These are phyloP conservation scores for Odontomyia ornata DNA, from an alignment of 2,888 invertebrate species.

Conservation along the genomic window DNA sequence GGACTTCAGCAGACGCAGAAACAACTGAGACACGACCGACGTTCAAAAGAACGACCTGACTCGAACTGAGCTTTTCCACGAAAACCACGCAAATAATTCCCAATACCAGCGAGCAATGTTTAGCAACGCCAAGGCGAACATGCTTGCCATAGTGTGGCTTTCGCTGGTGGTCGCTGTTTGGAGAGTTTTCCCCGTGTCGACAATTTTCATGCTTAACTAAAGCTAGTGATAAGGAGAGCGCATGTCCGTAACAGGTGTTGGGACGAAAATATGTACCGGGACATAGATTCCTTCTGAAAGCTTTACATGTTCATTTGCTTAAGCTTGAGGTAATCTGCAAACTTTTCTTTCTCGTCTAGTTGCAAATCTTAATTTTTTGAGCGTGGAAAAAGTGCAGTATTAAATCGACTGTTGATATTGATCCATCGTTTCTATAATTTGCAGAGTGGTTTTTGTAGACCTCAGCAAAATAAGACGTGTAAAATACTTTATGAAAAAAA, in stretches of 20 bases:
- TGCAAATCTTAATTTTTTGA: too few relatives aligned
- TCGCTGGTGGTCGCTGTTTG: not conserved
- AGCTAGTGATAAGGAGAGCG: constrained; percentile 27
- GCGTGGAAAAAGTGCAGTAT: too few relatives aligned
- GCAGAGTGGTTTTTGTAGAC: too few relatives aligned
- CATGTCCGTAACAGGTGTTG: constrained; percentile 32
- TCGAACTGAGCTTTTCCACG: constrained; percentile 35
- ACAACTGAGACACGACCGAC: constrained; percentile 10
- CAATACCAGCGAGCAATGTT: constrained; percentile 13
- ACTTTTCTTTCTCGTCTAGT: too few relatives aligned
- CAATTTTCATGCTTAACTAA: constrained; percentile 1
- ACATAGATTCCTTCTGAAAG: not conserved
- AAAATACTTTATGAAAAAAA: too few relatives aligned
- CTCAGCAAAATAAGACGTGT: too few relatives aligned
- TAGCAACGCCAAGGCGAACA: constrained; percentile 24
- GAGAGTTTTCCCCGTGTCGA: not conserved
- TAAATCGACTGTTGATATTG: too few relatives aligned
- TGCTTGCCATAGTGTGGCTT: not conserved
- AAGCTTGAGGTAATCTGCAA: too few relatives aligned
- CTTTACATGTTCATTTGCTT: too few relatives aligned
- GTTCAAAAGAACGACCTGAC: constrained; percentile 20
- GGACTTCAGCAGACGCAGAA: not conserved
- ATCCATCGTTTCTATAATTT: too few relatives aligned
- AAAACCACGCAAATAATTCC: constrained; percentile 29
- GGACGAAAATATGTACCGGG: not conserved